Percentiles rank a stretch among this genome's conserved stretches.
phyloP scores from a whole-genome alignment of 2,113 vertebrate genomes.

The Alethe diademata region DNA sequence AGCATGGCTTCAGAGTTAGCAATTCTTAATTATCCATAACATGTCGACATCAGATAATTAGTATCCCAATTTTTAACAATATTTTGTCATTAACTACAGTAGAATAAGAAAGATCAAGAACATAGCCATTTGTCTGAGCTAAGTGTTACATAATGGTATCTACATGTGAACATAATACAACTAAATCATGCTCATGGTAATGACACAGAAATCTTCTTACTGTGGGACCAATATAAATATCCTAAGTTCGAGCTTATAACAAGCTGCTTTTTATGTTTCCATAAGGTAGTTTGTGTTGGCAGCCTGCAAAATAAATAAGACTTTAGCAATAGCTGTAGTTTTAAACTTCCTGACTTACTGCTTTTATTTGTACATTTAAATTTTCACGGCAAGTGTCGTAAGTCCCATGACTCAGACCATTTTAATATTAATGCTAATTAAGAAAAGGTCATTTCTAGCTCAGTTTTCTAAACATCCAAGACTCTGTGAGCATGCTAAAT shows the following conservation, averaged over 20 bases:
- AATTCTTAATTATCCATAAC: slow-evolving; percentile 81
- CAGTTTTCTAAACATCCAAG: background rate
- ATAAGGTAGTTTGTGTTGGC: background rate
- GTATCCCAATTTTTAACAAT: slow-evolving; percentile 77
- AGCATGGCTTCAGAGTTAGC: slow-evolving; percentile 67
- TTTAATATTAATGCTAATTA: background rate
- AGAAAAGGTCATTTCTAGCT: background rate
- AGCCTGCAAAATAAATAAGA: background rate
- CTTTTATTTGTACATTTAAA: background rate
- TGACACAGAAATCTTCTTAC: background rate
- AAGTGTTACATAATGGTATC: slow-evolving; percentile 10
- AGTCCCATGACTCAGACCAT: background rate
- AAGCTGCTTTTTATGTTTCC: background rate
- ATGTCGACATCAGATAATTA: slow-evolving; percentile 83
- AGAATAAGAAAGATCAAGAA: slow-evolving; percentile 55
- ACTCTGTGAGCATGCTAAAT: background rate
- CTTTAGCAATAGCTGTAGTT: background rate
- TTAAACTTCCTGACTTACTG: background rate
- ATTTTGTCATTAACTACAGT: slow-evolving; percentile 74
- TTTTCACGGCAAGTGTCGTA: background rate
- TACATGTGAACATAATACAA: background rate
- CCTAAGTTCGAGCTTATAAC: background rate
- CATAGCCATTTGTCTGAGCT: slow-evolving; percentile 40
- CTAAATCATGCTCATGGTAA: background rate
- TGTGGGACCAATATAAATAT: background rate